Percentiles rank a stretch among this genome's conserved stretches.
Evolutionary conservation across 2,888 invertebrate genomes (phyloP).

Genomic region (Euproctis similis): DNA sequence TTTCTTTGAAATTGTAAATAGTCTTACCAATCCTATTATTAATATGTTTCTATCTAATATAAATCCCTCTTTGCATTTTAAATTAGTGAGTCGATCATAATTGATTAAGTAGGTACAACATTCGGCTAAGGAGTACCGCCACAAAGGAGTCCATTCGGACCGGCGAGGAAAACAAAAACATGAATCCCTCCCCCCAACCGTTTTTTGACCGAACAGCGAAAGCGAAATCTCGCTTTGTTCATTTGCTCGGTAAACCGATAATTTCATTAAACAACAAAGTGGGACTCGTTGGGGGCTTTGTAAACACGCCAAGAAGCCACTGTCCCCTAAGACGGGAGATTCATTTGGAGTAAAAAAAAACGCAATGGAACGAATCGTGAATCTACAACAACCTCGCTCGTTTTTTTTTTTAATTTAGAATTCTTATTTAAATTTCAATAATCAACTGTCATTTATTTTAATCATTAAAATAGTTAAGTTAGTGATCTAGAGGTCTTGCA

Average conservation of each 20-base stretch:
- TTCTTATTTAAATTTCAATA: too few relatives aligned
- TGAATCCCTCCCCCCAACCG: conserved; percentile 39
- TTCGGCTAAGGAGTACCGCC: conserved; percentile 51
- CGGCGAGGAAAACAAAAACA: conserved; percentile 63
- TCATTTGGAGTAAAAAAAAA: conserved; percentile 65
- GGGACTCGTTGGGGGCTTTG: conserved; percentile 59
- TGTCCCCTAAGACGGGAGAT: conserved; percentile 71
- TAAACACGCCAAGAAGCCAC: conserved; percentile 74
- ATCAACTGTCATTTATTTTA: too few relatives aligned
- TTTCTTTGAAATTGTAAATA: not conserved
- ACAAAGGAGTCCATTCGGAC: conserved; percentile 63
- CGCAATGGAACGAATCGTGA: conserved; percentile 50
- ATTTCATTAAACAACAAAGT: conserved; percentile 76
- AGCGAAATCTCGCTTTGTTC: conserved; percentile 75
- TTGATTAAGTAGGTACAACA: conserved; percentile 70
- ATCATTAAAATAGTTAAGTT: too few relatives aligned
- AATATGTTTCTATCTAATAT: conserved; percentile 1
- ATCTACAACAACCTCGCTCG: conserved; percentile 34
- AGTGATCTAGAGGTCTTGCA: too few relatives aligned
- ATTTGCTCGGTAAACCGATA: conserved; percentile 76
- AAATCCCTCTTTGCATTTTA: conserved; percentile 53
- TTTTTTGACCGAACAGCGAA: conserved; percentile 63
- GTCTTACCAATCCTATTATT: not conserved
- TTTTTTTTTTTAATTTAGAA: too few relatives aligned
- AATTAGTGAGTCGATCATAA: conserved; percentile 73